Evolutionary conservation across 2,888 invertebrate genomes (phyloP).

Genomic region (Petrolisthes manimaculis): DNA sequence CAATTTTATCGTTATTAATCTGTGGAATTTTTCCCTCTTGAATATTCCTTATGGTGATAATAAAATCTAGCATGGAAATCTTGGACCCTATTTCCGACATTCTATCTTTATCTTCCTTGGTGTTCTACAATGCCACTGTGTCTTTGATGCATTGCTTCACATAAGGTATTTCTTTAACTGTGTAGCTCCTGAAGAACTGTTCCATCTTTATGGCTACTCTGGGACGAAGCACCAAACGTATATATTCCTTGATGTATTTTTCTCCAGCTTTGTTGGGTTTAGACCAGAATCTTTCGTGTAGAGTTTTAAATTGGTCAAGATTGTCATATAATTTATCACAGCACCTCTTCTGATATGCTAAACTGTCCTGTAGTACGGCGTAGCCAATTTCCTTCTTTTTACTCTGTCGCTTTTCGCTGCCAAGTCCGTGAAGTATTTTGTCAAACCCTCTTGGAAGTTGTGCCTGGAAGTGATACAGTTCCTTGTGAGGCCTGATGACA

Average conservation of each 20-base stretch:
- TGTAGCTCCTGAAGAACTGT: not conserved
- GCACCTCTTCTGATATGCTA: not conserved
- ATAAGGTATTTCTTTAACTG: not conserved
- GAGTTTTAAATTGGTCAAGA: not conserved
- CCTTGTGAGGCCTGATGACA: not conserved
- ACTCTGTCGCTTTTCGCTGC: not conserved
- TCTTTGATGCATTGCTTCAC: not conserved
- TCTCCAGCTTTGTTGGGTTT: not conserved
- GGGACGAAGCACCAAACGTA: not conserved
- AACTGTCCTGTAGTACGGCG: not conserved
- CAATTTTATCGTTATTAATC: not conserved
- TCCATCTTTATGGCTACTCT: not conserved
- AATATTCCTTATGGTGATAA: not conserved
- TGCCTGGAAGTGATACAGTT: not conserved
- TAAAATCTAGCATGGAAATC: not conserved
- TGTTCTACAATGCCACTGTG: not conserved
- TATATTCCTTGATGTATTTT: slow-evolving; percentile 6
- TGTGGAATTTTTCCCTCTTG: not conserved
- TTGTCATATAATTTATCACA: not conserved
- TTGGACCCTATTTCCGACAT: not conserved
- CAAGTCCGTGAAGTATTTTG: not conserved
- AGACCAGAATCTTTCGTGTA: slow-evolving; percentile 2
- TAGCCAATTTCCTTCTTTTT: not conserved
- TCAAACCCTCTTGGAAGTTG: slow-evolving; percentile 4
- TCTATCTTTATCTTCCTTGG: not conserved